Evolutionary conservation across 2,888 invertebrate species (phyloP).

Genomic region (Drosophila acutilabella): DNA sequence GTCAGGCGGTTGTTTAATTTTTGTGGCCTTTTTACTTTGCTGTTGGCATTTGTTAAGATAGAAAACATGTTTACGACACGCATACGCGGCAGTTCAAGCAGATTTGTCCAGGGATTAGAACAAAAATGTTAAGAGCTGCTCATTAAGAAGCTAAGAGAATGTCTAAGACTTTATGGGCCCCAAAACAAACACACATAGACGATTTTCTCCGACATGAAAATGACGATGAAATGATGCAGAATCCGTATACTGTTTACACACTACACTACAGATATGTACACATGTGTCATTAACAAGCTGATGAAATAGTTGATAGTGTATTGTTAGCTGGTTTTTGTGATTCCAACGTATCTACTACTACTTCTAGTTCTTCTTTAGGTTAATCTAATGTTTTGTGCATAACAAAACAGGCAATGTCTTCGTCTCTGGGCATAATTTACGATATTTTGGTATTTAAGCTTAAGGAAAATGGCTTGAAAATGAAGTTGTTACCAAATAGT

Average conservation of each 20-base stretch:
- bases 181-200: conserved; percentile 1
- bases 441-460: not conserved
- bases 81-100: conserved; percentile 56
- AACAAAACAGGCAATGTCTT: not conserved
- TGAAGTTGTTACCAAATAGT: not conserved
- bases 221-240: not conserved
- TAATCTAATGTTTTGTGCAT: conserved; percentile 18
- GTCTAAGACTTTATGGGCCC: conserved; percentile 45
- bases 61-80: conserved; percentile 74
- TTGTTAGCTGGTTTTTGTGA: conserved; percentile 12
- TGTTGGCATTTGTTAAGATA: conserved; percentile 25
- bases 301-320: conserved; percentile 48
- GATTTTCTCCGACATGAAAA: conserved; percentile 6
- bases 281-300: conserved; percentile 44
- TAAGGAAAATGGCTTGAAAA: not conserved
- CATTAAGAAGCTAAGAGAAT: conserved; percentile 66
- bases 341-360: not conserved
- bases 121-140: conserved; percentile 68
- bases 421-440: not conserved
- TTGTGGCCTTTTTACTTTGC: conserved; percentile 57
- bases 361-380: conserved; percentile 6
- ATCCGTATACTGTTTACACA: not conserved
- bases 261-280: not conserved
- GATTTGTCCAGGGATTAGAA: conserved; percentile 77
- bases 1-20: conserved; percentile 67